Conservation (phyloP, 1,140 invertebrate species). For the roundworm (Caenorhabditis elegans) region WBcel235 BX284603.4:9458001-9458500, state of each 20-base stretch:
- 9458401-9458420: neutral
- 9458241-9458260: neutral
- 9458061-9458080: neutral
- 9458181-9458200: neutral
- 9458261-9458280: neutral
- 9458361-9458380: neutral
- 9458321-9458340: slow-evolving; percentile 19
- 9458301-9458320: neutral
- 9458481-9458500: too few relatives aligned
- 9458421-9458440: neutral
- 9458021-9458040: neutral
- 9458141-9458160: neutral
- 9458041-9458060: neutral
- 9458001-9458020: neutral
- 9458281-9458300: neutral
- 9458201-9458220: slow-evolving; percentile 3
- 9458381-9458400: neutral
- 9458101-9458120: slow-evolving; percentile 7
- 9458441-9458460: too few relatives aligned
- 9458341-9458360: slow-evolving; percentile 28
- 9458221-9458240: slow-evolving; percentile 25
- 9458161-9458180: neutral
- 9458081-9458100: neutral
- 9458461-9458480: too few relatives aligned
- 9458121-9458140: neutral